Evolutionary conservation across 2,113 vertebrate species (phyloP).

Genomic region (Taurulus bubalis): DNA sequence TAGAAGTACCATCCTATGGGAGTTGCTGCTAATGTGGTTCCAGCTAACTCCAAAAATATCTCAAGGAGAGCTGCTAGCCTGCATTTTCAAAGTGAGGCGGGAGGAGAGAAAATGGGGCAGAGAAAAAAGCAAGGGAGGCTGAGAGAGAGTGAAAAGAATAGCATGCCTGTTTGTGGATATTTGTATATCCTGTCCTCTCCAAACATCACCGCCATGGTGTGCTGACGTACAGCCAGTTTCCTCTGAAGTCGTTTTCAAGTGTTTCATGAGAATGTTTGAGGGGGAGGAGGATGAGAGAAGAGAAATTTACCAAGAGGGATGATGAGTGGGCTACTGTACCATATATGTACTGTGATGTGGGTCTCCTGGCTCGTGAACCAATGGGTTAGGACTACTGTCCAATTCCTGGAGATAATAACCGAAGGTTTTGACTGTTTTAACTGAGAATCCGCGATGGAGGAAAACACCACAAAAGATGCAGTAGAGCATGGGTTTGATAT

Average conservation of each 20-base stretch:
- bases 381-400: background rate
- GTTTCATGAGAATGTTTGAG: background rate
- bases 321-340: background rate
- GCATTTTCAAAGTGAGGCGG: slow-evolving; percentile 34
- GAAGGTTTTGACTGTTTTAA: background rate
- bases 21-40: slow-evolving; percentile 47
- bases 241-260: slow-evolving; percentile 3
- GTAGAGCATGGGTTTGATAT: background rate
- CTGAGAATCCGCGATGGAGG: background rate
- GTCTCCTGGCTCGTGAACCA: background rate
- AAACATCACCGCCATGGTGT: background rate
- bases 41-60: slow-evolving; percentile 47
- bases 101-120: slow-evolving; percentile 1
- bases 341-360: slow-evolving; percentile 4
- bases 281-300: slow-evolving; percentile 8
- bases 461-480: background rate
- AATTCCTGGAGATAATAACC: background rate
- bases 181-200: background rate
- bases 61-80: slow-evolving; percentile 54
- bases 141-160: background rate
- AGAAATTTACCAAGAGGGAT: background rate
- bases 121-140: background rate
- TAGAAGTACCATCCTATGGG: slow-evolving; percentile 42
- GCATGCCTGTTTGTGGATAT: background rate
- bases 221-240: background rate